Conservation (phyloP, 2,797 vertebrate species). For the Oceanodroma leucorhoa region DNA sequence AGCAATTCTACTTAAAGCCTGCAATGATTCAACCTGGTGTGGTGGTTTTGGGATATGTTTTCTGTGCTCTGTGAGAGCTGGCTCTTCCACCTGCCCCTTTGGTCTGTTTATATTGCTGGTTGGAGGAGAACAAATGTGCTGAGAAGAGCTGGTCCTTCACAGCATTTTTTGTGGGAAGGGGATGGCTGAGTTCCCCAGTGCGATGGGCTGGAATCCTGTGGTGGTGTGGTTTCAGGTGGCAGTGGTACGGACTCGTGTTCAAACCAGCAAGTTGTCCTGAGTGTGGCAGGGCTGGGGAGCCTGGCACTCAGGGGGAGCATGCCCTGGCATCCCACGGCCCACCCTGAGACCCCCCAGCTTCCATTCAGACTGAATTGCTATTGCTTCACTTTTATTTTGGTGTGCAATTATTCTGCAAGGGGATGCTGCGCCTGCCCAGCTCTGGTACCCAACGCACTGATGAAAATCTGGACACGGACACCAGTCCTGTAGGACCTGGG, state of each 20-base stretch:
- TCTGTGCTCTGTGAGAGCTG: neutral
- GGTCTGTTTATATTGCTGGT: neutral
- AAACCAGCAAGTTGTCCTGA: neutral
- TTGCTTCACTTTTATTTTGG: neutral
- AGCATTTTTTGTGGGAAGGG: neutral
- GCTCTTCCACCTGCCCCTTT: neutral
- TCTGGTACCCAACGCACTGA: neutral
- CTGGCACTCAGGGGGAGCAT: rapidly evolving
- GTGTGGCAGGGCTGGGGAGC: rapidly evolving
- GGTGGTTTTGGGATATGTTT: neutral
- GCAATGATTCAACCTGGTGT: neutral
- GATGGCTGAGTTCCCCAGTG: neutral
- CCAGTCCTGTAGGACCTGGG: neutral
- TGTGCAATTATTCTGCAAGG: neutral
- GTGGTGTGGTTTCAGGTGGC: neutral
- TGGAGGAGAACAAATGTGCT: neutral
- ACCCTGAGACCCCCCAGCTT: neutral
- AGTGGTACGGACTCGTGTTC: neutral
- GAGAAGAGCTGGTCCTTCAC: neutral
- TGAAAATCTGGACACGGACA: neutral
- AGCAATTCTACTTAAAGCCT: neutral
- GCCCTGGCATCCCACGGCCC: neutral
- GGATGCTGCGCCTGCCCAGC: neutral
- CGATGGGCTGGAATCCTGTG: neutral
- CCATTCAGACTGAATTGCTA: neutral